A percentile compares a stretch with the other conserved stretches of the same genome.
These are phyloP conservation scores for Stegastes partitus DNA, from an alignment of 2,113 vertebrate genomes.

Conservation along the genomic window DNA sequence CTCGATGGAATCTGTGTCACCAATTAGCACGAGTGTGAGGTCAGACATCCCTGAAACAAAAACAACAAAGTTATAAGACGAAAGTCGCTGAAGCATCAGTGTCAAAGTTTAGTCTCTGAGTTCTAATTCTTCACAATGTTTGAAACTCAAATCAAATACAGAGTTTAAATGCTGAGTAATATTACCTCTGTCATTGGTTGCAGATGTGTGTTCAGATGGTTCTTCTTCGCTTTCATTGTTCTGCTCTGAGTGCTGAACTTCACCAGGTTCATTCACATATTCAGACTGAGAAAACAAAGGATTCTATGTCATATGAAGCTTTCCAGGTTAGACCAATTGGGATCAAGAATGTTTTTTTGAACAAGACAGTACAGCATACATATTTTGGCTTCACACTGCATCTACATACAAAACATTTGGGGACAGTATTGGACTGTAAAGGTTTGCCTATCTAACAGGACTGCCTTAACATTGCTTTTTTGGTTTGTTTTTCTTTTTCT, in stretches of 20 bases:
- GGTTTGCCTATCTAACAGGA: too few relatives aligned
- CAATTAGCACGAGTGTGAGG: slow-evolving; percentile 45
- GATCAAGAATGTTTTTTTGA: too few relatives aligned
- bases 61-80: background rate
- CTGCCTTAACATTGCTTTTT: too few relatives aligned
- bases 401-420: too few relatives aligned
- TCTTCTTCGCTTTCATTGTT: background rate
- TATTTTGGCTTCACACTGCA: too few relatives aligned
- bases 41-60: slow-evolving; percentile 37
- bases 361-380: too few relatives aligned
- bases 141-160: background rate
- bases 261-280: background rate
- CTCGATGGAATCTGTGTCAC: slow-evolving; percentile 39
- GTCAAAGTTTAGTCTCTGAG: too few relatives aligned
- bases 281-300: background rate
- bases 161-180: slow-evolving; percentile 1
- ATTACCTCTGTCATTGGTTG: slow-evolving; percentile 10
- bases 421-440: too few relatives aligned
- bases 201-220: background rate
- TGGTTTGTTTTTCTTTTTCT: too few relatives aligned
- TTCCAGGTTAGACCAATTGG: background rate
- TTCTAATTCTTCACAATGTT: background rate
- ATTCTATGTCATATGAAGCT: background rate
- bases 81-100: too few relatives aligned
- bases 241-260: slow-evolving; percentile 4